Conservation (phyloP, 2,113 vertebrate species). For the Balaeniceps rex region DNA sequence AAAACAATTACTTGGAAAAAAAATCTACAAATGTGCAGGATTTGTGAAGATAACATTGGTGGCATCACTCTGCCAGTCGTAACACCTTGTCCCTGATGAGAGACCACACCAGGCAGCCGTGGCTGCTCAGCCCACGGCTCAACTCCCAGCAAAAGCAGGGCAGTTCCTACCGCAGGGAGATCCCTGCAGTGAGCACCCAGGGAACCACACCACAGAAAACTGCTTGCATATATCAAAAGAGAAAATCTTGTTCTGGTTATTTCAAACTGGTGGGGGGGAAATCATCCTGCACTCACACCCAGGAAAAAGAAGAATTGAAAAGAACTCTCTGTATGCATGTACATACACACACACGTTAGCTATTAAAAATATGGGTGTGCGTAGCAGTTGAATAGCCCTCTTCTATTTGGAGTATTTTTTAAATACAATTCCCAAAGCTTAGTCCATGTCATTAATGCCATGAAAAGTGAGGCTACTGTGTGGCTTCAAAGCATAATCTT, state of each 20-base stretch:
- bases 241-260: background rate
- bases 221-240: background rate
- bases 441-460: constrained; percentile 24
- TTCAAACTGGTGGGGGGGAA: background rate
- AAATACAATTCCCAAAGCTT: constrained; percentile 39
- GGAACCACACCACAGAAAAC: background rate
- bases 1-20: background rate
- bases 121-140: rapidly evolving
- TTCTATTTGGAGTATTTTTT: constrained; percentile 38
- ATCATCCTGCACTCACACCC: background rate
- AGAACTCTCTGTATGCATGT: background rate
- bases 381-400: constrained; percentile 1
- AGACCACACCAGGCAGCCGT: background rate
- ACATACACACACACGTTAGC: background rate
- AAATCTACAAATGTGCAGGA: background rate
- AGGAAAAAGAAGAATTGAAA: background rate
- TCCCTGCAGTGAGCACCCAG: background rate
- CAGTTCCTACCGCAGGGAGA: background rate
- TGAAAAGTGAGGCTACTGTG: constrained; percentile 14
- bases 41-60: background rate
- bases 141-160: background rate
- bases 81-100: background rate
- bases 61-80: background rate
- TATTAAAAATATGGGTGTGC: constrained; percentile 37
- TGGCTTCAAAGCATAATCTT: constrained; percentile 44